Evolutionary conservation across 2,797 vertebrate species (phyloP).

Genomic region (Carapus acus): DNA sequence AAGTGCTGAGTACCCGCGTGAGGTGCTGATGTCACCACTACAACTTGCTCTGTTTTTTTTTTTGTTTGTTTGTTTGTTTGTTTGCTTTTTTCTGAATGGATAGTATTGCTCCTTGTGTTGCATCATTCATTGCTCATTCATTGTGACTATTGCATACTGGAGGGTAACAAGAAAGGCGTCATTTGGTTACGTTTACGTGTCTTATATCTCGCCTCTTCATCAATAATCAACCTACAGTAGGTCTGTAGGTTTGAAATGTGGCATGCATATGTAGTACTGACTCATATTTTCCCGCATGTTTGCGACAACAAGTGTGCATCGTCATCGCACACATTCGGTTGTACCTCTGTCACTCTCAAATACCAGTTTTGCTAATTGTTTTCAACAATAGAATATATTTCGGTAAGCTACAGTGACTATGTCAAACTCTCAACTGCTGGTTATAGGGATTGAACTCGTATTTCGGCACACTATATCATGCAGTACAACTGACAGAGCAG

Average conservation of each 20-base stretch:
- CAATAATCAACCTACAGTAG: slow-evolving; percentile 50
- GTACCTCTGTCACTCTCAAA: slow-evolving; percentile 25
- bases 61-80: slow-evolving; percentile 17
- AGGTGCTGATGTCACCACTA: slow-evolving; percentile 32
- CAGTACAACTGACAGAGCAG: slow-evolving; percentile 26
- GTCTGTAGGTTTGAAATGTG: slow-evolving; percentile 46
- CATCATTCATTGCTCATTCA: slow-evolving; percentile 9
- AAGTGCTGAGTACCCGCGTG: slow-evolving; percentile 62
- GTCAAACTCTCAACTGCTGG: slow-evolving; percentile 35
- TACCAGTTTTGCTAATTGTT: slow-evolving; percentile 36
- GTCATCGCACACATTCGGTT: slow-evolving; percentile 21
- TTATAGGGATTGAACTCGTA: slow-evolving; percentile 30
- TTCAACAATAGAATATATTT: slow-evolving; percentile 37
- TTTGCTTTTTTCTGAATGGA: slow-evolving; percentile 41
- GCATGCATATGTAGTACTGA: slow-evolving; percentile 55
- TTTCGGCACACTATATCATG: slow-evolving; percentile 48
- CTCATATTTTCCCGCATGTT: slow-evolving; percentile 28
- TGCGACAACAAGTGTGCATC: slow-evolving; percentile 10
- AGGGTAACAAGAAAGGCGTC: slow-evolving; percentile 51
- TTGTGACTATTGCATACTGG: slow-evolving; percentile 50
- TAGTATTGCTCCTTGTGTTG: background rate
- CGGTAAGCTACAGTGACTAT: slow-evolving; percentile 36
- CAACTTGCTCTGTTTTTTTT: slow-evolving; percentile 38
- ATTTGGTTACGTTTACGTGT: slow-evolving; percentile 42
- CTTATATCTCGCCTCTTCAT: too few relatives aligned